phyloP scores from a whole-genome alignment of 2,113 vertebrate species.

The Hippocampus comes region DNA sequence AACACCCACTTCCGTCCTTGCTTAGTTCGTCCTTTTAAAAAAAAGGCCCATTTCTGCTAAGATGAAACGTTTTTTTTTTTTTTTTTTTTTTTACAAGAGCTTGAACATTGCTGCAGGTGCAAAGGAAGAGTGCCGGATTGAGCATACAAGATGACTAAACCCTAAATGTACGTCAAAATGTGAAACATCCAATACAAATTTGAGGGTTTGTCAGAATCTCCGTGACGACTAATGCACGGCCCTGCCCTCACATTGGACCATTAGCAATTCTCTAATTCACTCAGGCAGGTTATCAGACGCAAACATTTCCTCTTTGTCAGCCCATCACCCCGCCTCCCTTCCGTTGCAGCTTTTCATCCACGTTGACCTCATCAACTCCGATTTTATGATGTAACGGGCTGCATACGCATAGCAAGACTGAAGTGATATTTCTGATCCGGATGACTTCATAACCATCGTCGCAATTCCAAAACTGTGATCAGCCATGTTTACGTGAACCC shows the following conservation, averaged over 20 bases:
- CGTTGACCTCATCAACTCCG: neutral
- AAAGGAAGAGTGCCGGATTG: constrained; percentile 17
- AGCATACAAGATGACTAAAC: neutral
- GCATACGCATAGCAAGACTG: constrained; percentile 13
- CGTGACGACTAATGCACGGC: constrained; percentile 3
- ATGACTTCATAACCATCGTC: neutral
- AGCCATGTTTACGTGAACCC: neutral
- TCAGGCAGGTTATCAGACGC: constrained; percentile 11
- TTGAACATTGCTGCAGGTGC: constrained; percentile 11
- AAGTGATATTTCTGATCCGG: neutral
- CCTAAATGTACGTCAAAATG: neutral
- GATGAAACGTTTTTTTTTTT: too few species aligned
- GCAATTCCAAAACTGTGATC: neutral
- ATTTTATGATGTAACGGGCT: neutral
- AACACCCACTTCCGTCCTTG: too few species aligned
- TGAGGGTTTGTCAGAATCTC: constrained; percentile 12
- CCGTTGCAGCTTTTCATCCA: neutral
- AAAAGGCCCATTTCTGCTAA: too few species aligned
- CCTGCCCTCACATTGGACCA: neutral
- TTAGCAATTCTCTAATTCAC: neutral
- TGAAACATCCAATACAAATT: neutral
- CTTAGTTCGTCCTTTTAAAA: too few species aligned
- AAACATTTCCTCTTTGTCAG: neutral
- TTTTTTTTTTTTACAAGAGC: constrained; percentile 8
- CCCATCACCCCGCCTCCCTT: constrained; percentile 4